A percentile compares a stretch with the other conserved stretches of the same genome.
phyloP scores from a whole-genome alignment of 2,888 invertebrate species.

The Drosophila trichaetosa region DNA sequence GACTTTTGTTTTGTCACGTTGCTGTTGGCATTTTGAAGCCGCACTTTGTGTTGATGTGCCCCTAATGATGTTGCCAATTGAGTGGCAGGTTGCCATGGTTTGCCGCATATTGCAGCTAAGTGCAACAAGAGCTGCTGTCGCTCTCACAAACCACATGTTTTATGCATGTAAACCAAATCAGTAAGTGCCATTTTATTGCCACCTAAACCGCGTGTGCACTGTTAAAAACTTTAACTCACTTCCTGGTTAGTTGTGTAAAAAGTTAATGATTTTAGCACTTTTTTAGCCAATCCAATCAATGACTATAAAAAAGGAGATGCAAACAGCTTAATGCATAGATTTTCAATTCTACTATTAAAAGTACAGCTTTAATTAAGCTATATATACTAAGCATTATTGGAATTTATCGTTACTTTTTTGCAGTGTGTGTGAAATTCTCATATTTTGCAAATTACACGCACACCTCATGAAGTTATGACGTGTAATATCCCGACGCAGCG shows the following conservation, averaged over 20 bases:
- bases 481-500: constrained; percentile 29
- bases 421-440: constrained; percentile 7
- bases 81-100: constrained; percentile 37
- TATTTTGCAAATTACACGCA: constrained; percentile 19
- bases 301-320: neutral
- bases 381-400: neutral
- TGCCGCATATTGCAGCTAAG: constrained; percentile 33
- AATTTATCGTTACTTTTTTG: neutral
- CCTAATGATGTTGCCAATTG: constrained; percentile 45
- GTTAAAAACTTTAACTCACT: neutral
- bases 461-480: constrained; percentile 1
- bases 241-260: neutral
- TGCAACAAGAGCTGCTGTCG: constrained; percentile 30
- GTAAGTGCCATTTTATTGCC: constrained; percentile 43
- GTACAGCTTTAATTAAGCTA: neutral
- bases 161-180: constrained; percentile 49
- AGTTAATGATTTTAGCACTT: neutral
- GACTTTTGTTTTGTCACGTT: constrained; percentile 44
- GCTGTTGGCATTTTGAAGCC: constrained; percentile 26
- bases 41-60: constrained; percentile 20
- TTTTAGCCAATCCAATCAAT: neutral
- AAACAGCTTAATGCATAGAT: neutral
- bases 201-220: neutral
- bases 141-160: constrained; percentile 32
- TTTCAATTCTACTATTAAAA: neutral